Conservation (phyloP, 2,797 vertebrate genomes). For the Gymnoscopelus braueri region DNA sequence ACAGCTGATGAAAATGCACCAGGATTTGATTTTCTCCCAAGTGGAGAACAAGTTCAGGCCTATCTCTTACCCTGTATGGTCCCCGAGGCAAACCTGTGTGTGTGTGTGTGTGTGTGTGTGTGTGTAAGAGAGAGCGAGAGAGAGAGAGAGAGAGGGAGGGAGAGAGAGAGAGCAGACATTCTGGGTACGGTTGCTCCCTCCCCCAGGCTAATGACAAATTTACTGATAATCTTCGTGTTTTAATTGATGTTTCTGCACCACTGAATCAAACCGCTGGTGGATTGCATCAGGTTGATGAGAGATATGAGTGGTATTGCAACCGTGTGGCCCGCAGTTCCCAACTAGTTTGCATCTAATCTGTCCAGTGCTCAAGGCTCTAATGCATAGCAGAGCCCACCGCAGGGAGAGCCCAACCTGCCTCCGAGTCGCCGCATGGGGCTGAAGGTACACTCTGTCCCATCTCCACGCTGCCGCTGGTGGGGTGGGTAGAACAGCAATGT, state of each 20-base stretch:
- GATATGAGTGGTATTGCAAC: constrained; percentile 53
- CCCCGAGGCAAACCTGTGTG: constrained; percentile 64
- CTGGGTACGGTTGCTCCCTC: constrained; percentile 49
- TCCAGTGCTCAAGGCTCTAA: constrained; percentile 50
- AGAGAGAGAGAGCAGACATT: constrained; percentile 36
- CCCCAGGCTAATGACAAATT: constrained; percentile 73
- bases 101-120: constrained; percentile 38
- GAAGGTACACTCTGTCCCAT: constrained; percentile 43
- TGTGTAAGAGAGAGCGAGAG: background rate
- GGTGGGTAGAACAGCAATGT: constrained; percentile 35
- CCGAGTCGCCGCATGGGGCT: constrained; percentile 44
- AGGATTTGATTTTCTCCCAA: constrained; percentile 87
- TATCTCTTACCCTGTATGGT: constrained; percentile 74
- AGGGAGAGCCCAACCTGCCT: constrained; percentile 53
- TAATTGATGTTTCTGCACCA: constrained; percentile 79
- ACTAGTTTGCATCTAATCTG: constrained; percentile 40
- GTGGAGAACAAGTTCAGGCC: constrained; percentile 86
- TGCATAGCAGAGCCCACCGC: constrained; percentile 38
- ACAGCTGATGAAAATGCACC: constrained; percentile 91
- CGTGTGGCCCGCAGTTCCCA: constrained; percentile 36
- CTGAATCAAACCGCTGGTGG: constrained; percentile 68
- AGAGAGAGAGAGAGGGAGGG: background rate
- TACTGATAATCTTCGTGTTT: constrained; percentile 77
- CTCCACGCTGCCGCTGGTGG: constrained; percentile 24
- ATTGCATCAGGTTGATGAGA: constrained; percentile 64